Evolutionary conservation across 2,797 vertebrate genomes (phyloP), one percentile per base, ranked within the genome.

Genomic region (Channallabes apus): DNA sequence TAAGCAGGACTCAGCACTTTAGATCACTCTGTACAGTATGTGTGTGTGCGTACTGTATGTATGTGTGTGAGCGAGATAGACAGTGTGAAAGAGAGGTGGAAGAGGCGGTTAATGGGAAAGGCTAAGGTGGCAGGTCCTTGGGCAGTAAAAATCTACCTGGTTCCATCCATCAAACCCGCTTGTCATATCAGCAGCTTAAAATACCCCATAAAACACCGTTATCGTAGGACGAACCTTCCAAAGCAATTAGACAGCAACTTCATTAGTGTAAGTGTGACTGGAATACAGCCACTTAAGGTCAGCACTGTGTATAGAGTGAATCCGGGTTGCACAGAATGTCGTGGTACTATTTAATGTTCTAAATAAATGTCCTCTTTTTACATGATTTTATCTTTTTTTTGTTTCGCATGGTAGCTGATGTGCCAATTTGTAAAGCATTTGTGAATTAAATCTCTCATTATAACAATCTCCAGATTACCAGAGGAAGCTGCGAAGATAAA

Each of bases 201-300:
- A 92, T 90, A 82, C 83, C 82, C 54, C 91, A 93, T 94, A 93
- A 95, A 95, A 92, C 91, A 92, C 84, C 86, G 91, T 93, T 93
- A 94, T 91, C 92, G 92, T 93, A 91, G 90, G 89, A 89, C 85
- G 88, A 90, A 89, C 92, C 93, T 94, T 94, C 90, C 88, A 80
- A 80, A 68, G 91, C 93, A 94, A 93, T 95, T 95, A 95, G 91
- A 94, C 89, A 88, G 90, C 89, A 88, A 91, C 88, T 94, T 94
- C 91, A 93, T 94, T 94, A 93, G 90, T 88, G 85, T 89, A 88
- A 87, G 83, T 92, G 92, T 90, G 92, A 92, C 88, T 85, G 91
- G 88, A 93, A 92, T 92, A 91, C 92, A 88, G 89, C 91, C 91
- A 90, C 46, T 94, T 93, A 77, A 76, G 46, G 27, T 22, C 61